Evolutionary conservation across 2,888 invertebrate species (phyloP).

Genomic region (Allacma fusca): DNA sequence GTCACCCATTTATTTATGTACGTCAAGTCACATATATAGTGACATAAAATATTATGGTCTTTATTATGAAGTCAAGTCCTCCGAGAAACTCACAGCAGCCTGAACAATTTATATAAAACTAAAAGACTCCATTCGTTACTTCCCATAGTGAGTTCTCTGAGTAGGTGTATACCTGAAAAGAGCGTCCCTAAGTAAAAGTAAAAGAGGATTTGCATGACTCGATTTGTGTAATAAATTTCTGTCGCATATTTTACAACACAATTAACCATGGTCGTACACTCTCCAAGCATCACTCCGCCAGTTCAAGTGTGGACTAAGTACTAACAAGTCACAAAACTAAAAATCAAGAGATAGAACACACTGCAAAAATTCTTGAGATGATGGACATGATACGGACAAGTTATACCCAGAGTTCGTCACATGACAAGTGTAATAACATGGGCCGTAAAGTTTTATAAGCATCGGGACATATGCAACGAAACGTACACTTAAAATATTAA

Average conservation of each 20-base stretch:
- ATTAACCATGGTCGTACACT: not conserved
- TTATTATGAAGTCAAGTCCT: no score
- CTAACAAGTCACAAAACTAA: not conserved
- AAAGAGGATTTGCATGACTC: not conserved
- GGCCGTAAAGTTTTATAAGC: slow-evolving; percentile 36
- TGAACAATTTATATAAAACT: no score
- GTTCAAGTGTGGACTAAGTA: not conserved
- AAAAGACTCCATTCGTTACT: no score
- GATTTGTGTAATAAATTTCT: not conserved
- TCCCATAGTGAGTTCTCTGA: no score
- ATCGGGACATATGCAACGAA: not conserved
- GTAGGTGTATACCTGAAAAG: no score
- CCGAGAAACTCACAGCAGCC: no score
- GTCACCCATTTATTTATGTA: no score
- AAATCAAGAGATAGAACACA: not conserved
- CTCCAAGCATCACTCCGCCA: not conserved
- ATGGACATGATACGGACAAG: slow-evolving; percentile 17
- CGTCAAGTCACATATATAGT: no score
- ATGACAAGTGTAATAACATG: slow-evolving; percentile 34
- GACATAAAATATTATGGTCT: no score
- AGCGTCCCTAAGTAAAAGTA: not conserved
- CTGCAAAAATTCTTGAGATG: not conserved
- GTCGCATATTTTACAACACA: slow-evolving; percentile 6
- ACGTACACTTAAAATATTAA: no score
- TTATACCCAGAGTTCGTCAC: slow-evolving; percentile 19